These are phyloP conservation scores for Aproaerema taeniolella DNA, from an alignment of 2,888 invertebrate genomes.

Conservation along the genomic window DNA sequence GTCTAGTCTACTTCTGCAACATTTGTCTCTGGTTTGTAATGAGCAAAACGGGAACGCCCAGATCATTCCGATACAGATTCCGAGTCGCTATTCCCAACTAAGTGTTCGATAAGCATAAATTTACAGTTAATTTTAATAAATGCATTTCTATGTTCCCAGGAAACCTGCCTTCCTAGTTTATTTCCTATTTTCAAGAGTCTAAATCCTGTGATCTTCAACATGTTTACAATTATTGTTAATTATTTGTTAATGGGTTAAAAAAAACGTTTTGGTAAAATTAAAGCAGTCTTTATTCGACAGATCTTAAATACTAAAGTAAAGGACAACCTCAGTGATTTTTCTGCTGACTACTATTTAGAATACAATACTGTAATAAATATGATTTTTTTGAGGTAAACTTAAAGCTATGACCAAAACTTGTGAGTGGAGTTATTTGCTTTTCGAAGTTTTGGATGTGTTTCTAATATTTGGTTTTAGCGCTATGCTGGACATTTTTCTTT, in stretches of 20 bases:
- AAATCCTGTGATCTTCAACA: no score
- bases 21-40: constrained; percentile 63
- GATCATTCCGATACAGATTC: constrained; percentile 47
- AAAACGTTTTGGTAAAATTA: constrained; percentile 25
- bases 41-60: constrained; percentile 52
- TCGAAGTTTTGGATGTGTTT: constrained; percentile 1
- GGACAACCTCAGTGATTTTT: constrained; percentile 19
- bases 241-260: background rate
- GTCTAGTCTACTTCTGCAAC: constrained; percentile 64
- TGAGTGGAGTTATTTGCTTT: constrained; percentile 15
- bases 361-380: constrained; percentile 56
- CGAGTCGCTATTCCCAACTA: constrained; percentile 42
- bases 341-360: constrained; percentile 33
- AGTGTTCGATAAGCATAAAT: constrained; percentile 18
- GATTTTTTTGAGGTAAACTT: constrained; percentile 38
- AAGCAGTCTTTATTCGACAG: constrained; percentile 67
- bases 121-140: constrained; percentile 10
- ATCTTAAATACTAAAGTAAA: constrained; percentile 42
- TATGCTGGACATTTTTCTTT: background rate
- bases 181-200: background rate
- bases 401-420: constrained; percentile 28
- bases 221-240: no score
- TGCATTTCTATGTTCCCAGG: constrained; percentile 13
- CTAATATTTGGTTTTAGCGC: background rate
- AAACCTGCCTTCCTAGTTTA: constrained; percentile 6